These are phyloP conservation scores for Bungarus multicinctus DNA, from an alignment of 2,113 vertebrate species.

Conservation along the genomic window DNA sequence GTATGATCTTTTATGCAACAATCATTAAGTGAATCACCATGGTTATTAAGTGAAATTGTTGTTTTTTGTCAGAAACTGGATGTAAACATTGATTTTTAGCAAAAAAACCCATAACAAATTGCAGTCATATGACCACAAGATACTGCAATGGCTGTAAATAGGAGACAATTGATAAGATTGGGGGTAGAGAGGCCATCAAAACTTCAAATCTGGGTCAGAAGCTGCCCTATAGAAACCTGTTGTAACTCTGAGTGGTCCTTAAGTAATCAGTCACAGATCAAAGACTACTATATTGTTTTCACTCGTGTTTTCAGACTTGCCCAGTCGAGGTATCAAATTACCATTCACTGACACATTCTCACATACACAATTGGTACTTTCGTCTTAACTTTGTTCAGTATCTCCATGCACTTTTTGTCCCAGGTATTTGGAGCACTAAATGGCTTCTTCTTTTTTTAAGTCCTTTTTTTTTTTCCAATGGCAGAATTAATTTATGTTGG, in stretches of 20 bases:
- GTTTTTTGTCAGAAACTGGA: not conserved
- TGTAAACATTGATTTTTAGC: not conserved
- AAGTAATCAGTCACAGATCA: not conserved
- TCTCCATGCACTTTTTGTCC: not conserved
- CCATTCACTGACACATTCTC: not conserved
- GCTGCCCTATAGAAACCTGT: not conserved
- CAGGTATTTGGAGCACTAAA: conserved; percentile 34
- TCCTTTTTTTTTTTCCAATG: not conserved
- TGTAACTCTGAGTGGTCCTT: not conserved
- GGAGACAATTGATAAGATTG: not conserved
- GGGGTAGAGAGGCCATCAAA: not conserved
- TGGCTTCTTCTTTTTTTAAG: conserved; percentile 52
- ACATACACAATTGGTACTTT: not conserved
- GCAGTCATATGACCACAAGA: not conserved
- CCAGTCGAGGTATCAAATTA: too few species aligned
- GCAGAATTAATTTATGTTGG: conserved; percentile 41
- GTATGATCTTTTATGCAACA: not conserved
- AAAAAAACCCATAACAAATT: not conserved
- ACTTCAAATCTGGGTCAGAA: not conserved
- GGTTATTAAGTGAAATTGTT: not conserved
- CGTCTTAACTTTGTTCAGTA: not conserved
- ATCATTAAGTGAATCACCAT: not conserved
- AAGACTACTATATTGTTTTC: not conserved
- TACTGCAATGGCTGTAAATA: not conserved
- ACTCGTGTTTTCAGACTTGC: not conserved